Conservation (phyloP, 2,888 invertebrate species). For the Sphaerophoria taeniata region DNA sequence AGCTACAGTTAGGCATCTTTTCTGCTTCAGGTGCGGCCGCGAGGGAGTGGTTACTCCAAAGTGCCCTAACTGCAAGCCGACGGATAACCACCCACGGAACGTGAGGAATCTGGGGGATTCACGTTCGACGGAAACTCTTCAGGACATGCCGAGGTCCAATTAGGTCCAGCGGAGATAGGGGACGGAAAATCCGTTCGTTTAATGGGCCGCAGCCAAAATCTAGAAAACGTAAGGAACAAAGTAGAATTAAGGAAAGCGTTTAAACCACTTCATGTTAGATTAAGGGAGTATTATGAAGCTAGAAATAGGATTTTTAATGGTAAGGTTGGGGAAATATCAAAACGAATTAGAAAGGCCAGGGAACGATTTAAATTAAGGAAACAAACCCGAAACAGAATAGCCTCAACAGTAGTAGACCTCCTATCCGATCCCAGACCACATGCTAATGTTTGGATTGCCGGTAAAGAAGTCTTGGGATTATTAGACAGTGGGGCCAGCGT, state of each 20-base stretch:
- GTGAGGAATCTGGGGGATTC: conserved; percentile 1
- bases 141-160: not conserved
- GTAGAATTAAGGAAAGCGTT: not conserved
- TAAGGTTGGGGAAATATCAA: not conserved
- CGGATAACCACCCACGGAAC: conserved; percentile 19
- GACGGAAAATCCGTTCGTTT: too few species aligned
- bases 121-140: conserved; percentile 6
- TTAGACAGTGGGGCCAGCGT: too few species aligned
- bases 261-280: not conserved
- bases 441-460: not conserved
- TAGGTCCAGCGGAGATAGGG: too few species aligned
- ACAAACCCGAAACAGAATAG: not conserved
- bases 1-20: not conserved
- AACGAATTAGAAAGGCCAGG: not conserved
- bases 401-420: not conserved
- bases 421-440: not conserved
- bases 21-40: conserved; percentile 2
- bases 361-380: not conserved
- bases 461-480: too few species aligned
- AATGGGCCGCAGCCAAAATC: too few species aligned
- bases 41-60: conserved; percentile 5
- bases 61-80: not conserved
- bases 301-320: conserved; percentile 24
- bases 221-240: not conserved
- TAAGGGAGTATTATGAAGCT: conserved; percentile 8